Evolutionary conservation across 2,113 vertebrate genomes (phyloP), one percentile per base, ranked within the genome.

Genomic region (Atlantisia rogersi): DNA sequence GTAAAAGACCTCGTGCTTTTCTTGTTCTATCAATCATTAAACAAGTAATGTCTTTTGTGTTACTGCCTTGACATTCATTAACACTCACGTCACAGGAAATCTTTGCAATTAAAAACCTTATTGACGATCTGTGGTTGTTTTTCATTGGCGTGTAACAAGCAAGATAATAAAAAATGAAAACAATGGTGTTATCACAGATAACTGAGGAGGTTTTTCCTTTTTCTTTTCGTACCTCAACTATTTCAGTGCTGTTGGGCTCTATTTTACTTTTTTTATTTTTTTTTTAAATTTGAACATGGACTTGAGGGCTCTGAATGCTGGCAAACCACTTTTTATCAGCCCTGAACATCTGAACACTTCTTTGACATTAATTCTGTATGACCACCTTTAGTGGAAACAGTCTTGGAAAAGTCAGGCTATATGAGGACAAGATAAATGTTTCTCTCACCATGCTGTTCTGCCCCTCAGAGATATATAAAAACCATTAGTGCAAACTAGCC

Each of bases 51-150:
- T 98, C 98, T 98, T 98, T 98, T 97, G 97, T 97, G 97, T 97
- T 98, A 98, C 98, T 98, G 97, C 98, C 97, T 98, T 98, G 97
- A 98, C 98, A 98, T 98, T 98, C 97, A 98, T 98, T 98, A 98
- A 98, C 98, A 98, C 96, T 98, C 97, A 97, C 78, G 96, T 97
- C 98, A 98, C 96, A 98, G 97, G 97, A 98, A 98, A 98, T 98
- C 97, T 98, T 97, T 96, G 96, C 97, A 97, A 98, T 98, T 98
- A 98, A 98, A 98, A 98, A 86, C 88, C 95, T 95, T 97, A 96
- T 95, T 97, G 96, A 97, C 97, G 73, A 97, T 97, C 94, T 68
- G 69, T 97, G 96, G 82, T 94, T 96, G 96, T 95, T 98, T 97
- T 92, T 81, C 90, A 87, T 94, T 95, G 83, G 93, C 10, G 9